These are phyloP conservation scores for Toxotes jaculatrix DNA, from an alignment of 2,113 vertebrate genomes.

Conservation along the genomic window DNA sequence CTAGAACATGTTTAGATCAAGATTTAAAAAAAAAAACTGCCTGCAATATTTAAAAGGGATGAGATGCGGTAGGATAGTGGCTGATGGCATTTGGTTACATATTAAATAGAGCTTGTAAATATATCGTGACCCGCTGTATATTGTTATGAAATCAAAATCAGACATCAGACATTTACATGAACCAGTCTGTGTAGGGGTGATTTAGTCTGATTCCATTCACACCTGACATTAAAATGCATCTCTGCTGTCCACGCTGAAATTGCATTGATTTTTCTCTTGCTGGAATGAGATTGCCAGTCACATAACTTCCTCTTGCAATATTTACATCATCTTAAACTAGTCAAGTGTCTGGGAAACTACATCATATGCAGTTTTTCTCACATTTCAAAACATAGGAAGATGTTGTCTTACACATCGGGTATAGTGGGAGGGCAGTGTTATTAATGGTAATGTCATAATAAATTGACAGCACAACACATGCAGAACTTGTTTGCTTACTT, in stretches of 20 bases:
- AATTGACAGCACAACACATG: neutral
- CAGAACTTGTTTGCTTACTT: neutral
- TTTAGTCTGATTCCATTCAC: conserved; percentile 32
- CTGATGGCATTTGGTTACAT: conserved; percentile 35
- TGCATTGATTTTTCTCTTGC: conserved; percentile 31
- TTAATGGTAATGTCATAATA: neutral
- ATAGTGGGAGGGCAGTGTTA: neutral
- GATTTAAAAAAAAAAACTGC: conserved; percentile 2
- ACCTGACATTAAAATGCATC: conserved; percentile 41
- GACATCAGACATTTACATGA: conserved; percentile 20
- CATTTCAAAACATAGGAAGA: neutral
- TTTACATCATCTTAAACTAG: conserved; percentile 35
- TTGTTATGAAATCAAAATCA: conserved; percentile 41
- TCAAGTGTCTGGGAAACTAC: neutral
- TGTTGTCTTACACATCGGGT: neutral
- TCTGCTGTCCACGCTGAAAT: conserved; percentile 1
- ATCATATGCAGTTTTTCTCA: neutral
- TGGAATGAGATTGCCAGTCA: conserved; percentile 31
- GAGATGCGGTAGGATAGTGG: conserved; percentile 32
- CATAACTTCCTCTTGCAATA: conserved; percentile 32
- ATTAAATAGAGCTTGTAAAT: conserved; percentile 59
- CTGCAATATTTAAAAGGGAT: conserved; percentile 13
- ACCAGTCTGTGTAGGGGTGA: conserved; percentile 5
- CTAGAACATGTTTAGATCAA: conserved; percentile 37
- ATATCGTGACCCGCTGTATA: conserved; percentile 40